Percentiles rank a stretch among this genome's conserved stretches.
These are phyloP conservation scores for Lasioglossum albipes DNA, from an alignment of 1,140 invertebrate species.

Conservation along the genomic window DNA sequence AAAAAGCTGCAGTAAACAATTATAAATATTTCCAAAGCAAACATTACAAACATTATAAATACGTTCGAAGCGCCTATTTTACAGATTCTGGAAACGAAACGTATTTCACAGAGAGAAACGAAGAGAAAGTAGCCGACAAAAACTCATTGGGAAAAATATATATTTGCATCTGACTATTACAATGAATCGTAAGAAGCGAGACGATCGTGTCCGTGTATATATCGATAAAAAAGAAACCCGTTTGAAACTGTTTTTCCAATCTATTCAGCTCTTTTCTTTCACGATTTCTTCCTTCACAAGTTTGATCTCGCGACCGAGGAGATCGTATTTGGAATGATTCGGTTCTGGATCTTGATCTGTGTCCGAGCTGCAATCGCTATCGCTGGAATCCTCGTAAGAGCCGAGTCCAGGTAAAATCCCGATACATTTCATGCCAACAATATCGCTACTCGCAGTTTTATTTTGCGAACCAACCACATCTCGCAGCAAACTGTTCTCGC, in stretches of 20 bases:
- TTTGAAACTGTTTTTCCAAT: slow-evolving; percentile 31
- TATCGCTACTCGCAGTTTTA: slow-evolving; percentile 24
- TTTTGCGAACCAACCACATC: background rate
- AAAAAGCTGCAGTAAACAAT: no score
- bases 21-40: no score
- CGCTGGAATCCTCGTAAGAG: slow-evolving; percentile 86
- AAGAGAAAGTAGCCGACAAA: no score
- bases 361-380: slow-evolving; percentile 83
- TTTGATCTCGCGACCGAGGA: slow-evolving; percentile 81
- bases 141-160: slow-evolving; percentile 40
- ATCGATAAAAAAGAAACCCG: background rate
- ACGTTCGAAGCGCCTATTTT: no score
- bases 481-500: slow-evolving; percentile 13
- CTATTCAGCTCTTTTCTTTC: slow-evolving; percentile 69
- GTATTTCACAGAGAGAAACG: slow-evolving; percentile 10
- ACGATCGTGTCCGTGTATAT: slow-evolving; percentile 18
- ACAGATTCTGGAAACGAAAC: no score
- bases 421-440: slow-evolving; percentile 83
- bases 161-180: slow-evolving; percentile 42
- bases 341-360: slow-evolving; percentile 81
- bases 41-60: no score
- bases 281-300: slow-evolving; percentile 55
- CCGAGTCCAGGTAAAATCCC: slow-evolving; percentile 89
- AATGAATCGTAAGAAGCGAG: slow-evolving; percentile 29
- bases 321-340: slow-evolving; percentile 77